phyloP scores from a whole-genome alignment of 2,113 vertebrate species.

The Tychaedon coryphoeus region DNA sequence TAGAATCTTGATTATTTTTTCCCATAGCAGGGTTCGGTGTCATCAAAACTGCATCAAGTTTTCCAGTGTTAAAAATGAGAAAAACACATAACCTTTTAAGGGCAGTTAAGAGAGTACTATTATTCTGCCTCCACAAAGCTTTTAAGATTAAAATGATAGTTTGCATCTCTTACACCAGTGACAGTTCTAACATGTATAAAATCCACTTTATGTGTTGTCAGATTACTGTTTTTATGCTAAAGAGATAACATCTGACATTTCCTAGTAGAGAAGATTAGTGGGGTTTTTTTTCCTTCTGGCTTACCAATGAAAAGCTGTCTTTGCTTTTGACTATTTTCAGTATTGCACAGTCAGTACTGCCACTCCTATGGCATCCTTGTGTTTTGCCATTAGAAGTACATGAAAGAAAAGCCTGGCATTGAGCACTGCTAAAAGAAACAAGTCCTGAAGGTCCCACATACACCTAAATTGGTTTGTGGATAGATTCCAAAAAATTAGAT shows the following conservation, averaged over 20 bases:
- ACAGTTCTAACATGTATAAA: constrained; percentile 2
- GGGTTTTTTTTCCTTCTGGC: neutral
- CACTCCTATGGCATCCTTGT: neutral
- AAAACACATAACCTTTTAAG: constrained; percentile 54
- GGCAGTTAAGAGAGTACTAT: constrained; percentile 18
- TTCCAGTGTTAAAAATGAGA: neutral
- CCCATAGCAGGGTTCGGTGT: neutral
- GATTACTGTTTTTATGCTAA: neutral
- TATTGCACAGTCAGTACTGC: neutral
- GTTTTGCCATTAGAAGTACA: neutral
- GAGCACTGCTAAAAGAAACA: neutral
- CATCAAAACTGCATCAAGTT: constrained; percentile 21
- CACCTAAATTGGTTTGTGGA: neutral
- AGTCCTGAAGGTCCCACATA: neutral
- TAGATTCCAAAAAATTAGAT: neutral
- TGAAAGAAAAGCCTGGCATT: neutral
- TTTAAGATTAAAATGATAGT: constrained; percentile 29
- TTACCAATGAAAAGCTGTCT: neutral
- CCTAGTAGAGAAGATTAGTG: neutral
- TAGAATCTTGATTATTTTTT: neutral
- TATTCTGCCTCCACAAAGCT: constrained; percentile 57
- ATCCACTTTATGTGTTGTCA: constrained; percentile 28
- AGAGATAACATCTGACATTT: constrained; percentile 16
- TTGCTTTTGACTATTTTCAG: neutral
- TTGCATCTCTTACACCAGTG: constrained; percentile 15